Percentiles rank a stretch among this genome's conserved stretches.
Conservation (phyloP, 2,888 invertebrate species). For the Drosophila melanosoma region DNA sequence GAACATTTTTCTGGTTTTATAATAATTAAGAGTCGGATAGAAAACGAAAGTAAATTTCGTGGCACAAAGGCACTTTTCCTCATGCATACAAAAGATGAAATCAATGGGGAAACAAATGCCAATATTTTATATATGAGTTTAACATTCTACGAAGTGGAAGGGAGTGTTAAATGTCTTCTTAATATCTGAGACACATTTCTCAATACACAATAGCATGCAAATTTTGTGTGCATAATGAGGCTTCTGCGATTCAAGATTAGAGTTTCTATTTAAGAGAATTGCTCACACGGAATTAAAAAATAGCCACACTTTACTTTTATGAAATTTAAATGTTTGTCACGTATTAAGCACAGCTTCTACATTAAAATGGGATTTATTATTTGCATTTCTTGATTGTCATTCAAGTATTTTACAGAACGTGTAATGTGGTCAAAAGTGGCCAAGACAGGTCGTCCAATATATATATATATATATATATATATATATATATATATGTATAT, state of each 20-base stretch:
- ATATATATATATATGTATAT: not conserved
- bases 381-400: constrained; percentile 32
- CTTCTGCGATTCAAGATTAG: constrained; percentile 17
- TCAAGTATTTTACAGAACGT: not conserved
- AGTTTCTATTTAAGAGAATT: constrained; percentile 21
- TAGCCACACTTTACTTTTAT: not conserved
- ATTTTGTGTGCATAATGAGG: constrained; percentile 15
- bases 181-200: not conserved
- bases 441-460: constrained; percentile 45
- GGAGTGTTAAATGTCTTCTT: not conserved
- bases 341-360: constrained; percentile 12
- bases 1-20: constrained; percentile 65
- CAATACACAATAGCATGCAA: constrained; percentile 12
- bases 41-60: constrained; percentile 74
- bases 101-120: not conserved
- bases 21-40: constrained; percentile 57
- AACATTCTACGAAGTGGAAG: not conserved
- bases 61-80: constrained; percentile 15
- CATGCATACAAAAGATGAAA: not conserved
- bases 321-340: constrained; percentile 24
- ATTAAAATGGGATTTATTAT: constrained; percentile 13
- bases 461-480: no score
- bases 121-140: not conserved
- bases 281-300: constrained; percentile 21
- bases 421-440: constrained; percentile 22